Evolutionary conservation across 2,797 vertebrate genomes (phyloP), one percentile per base, ranked within the genome.

Genomic region (Carduelis carduelis): DNA sequence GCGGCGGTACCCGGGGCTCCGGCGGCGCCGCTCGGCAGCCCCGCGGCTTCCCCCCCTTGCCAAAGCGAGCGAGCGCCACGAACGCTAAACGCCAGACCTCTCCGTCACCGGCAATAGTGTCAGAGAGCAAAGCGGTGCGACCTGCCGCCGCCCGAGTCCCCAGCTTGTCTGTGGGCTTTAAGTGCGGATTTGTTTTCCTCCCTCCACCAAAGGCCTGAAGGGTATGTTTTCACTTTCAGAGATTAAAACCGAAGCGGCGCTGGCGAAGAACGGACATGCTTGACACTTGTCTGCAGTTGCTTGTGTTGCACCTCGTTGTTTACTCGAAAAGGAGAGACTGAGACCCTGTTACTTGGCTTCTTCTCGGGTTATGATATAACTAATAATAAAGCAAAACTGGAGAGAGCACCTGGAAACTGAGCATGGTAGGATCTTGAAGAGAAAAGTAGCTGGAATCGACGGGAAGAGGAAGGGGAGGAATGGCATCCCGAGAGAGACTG

Each of bases 401-500:
- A 28, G 78, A n/a, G 18, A 66, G 26, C 44, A 22, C 26, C n/a
- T 57, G 66, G 44, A 35, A 82, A 14, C 75, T n/a, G 92, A 93
- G 95, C 64, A 96, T 96, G 96, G 75, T 96, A 26, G 92, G 92
- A 77, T 94, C 96, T 47, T 96, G 84, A 94, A 65, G 50, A 26
- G 56, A 55, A 30, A 65, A 95, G 87, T 81, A 44, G 14, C 55
- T 46, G 66, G 12, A 53, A 4, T 65, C 22, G 44, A 53, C 19
- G 18, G 81, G 23, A 93, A 79, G 93, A 94, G 81, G 70, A 96
- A 79, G 74, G 82, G 92, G 96, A 97, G 95, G 95, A 96, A 99
- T 99, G 99, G 99, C 99, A 96, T 99, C 99, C 95, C 98, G 98
- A 57, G 99, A 99, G 97, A 98, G 99, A 96, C 98, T 99, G 64